A percentile compares a stretch with the other conserved stretches of the same genome.
Evolutionary conservation across 2,797 vertebrate species (phyloP).

Genomic region (Myripristis jacobus): DNA sequence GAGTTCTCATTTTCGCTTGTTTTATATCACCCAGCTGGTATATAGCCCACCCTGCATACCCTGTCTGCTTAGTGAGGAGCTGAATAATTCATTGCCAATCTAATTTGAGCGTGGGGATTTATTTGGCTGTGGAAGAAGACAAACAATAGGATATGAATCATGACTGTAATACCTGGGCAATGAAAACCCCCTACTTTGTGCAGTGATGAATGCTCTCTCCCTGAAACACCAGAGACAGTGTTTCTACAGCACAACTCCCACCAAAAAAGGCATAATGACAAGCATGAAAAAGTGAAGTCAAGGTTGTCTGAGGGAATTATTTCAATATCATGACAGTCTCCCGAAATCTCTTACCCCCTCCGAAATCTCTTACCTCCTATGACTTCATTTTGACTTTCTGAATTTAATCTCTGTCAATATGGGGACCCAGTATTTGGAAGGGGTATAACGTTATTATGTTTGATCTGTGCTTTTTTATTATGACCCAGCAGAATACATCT

Average conservation of each 20-base stretch:
- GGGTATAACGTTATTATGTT: background rate
- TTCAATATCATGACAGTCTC: background rate
- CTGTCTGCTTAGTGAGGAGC: constrained; percentile 27
- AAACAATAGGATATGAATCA: constrained; percentile 64
- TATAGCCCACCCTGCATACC: constrained; percentile 8
- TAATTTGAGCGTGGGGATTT: constrained; percentile 63
- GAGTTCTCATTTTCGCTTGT: constrained; percentile 12
- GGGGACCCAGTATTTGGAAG: background rate
- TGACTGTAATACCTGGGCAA: constrained; percentile 31
- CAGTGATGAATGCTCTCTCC: constrained; percentile 36
- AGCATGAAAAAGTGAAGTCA: constrained; percentile 10
- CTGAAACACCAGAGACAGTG: background rate
- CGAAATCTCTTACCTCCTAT: constrained; percentile 14
- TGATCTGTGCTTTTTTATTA: constrained; percentile 7
- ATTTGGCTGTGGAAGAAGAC: constrained; percentile 55
- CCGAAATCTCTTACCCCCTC: background rate
- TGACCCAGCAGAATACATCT: constrained; percentile 1
- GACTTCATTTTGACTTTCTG: constrained; percentile 39
- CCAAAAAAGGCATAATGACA: background rate
- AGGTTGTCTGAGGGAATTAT: background rate
- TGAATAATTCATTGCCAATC: constrained; percentile 68
- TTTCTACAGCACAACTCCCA: constrained; percentile 29
- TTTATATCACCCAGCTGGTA: constrained; percentile 35
- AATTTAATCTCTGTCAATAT: constrained; percentile 13
- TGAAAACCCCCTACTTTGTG: constrained; percentile 37